A percentile compares a stretch with the other conserved stretches of the same genome.
phyloP scores from a whole-genome alignment of 2,888 invertebrate species.

The Brachyptera risi region DNA sequence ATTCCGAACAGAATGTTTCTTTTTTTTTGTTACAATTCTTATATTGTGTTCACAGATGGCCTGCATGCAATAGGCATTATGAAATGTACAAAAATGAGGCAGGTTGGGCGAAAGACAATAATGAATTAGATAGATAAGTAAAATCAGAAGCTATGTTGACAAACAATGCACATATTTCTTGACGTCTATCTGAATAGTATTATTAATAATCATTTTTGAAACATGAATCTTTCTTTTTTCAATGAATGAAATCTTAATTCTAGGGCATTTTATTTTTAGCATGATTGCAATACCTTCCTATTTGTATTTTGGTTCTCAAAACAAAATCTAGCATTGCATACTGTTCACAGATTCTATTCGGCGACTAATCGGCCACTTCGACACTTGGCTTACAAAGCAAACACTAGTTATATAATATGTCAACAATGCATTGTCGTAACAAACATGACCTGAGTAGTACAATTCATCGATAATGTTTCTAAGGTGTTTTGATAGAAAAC shows the following conservation, averaged over 20 bases:
- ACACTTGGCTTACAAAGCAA: too few relatives aligned
- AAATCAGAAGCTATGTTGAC: constrained; percentile 20
- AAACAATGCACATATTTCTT: constrained; percentile 18
- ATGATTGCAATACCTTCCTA: constrained; percentile 10
- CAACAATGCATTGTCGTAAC: too few relatives aligned
- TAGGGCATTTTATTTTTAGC: constrained; percentile 5
- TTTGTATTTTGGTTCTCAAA: too few relatives aligned
- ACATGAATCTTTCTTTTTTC: constrained; percentile 12
- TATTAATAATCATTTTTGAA: constrained; percentile 9
- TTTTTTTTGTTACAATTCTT: too few relatives aligned
- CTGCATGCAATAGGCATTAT: neutral
- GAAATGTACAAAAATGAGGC: neutral
- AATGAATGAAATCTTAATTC: constrained; percentile 16
- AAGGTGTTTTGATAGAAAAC: too few relatives aligned
- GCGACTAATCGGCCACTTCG: too few relatives aligned
- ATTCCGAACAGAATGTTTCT: too few relatives aligned
- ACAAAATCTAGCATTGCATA: too few relatives aligned
- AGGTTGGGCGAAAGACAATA: constrained; percentile 1
- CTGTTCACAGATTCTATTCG: too few relatives aligned
- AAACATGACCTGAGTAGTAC: too few relatives aligned
- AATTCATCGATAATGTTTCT: too few relatives aligned
- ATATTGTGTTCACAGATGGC: neutral
- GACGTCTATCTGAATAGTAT: neutral
- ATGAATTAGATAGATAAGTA: constrained; percentile 19
- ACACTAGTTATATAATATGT: too few relatives aligned